phyloP scores from a whole-genome alignment of 1,140 invertebrate species.

The Drosophila dunni region DNA sequence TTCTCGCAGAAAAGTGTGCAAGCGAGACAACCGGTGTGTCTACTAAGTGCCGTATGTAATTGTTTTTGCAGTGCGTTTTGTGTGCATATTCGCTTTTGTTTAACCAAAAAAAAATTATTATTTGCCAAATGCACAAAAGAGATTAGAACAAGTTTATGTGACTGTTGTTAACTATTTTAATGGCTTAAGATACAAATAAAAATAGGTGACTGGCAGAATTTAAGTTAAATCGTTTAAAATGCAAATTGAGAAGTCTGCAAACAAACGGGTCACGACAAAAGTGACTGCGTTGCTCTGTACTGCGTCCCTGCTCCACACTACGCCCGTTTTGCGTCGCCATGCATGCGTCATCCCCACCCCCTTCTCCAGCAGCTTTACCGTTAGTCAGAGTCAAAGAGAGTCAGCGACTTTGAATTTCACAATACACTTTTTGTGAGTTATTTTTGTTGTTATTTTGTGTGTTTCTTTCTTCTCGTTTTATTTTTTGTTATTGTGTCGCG shows the following conservation, averaged over 20 bases:
- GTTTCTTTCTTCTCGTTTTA: background rate
- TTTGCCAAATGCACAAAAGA: slow-evolving; percentile 7
- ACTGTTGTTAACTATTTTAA: too few relatives aligned
- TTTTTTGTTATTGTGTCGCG: slow-evolving; percentile 2
- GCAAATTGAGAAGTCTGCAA: background rate
- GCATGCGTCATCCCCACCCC: slow-evolving; percentile 11
- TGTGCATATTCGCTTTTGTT: slow-evolving; percentile 71
- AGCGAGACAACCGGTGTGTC: slow-evolving; percentile 50
- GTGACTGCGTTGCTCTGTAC: background rate
- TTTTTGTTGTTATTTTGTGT: background rate
- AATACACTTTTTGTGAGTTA: slow-evolving; percentile 18
- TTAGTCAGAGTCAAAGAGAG: slow-evolving; percentile 32
- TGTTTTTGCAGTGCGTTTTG: slow-evolving; percentile 69
- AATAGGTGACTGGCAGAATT: too few relatives aligned
- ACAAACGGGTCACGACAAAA: slow-evolving; percentile 29
- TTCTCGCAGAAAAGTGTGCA: slow-evolving; percentile 58
- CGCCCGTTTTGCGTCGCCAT: slow-evolving; percentile 13
- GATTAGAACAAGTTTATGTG: background rate
- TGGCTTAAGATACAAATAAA: too few relatives aligned
- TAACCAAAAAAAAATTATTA: slow-evolving; percentile 31
- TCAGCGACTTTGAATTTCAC: slow-evolving; percentile 51
- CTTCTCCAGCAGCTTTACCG: too few relatives aligned
- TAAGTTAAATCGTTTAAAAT: too few relatives aligned
- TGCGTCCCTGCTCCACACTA: background rate
- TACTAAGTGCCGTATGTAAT: slow-evolving; percentile 44